A percentile compares a stretch with the other conserved stretches of the same genome.
Conservation (phyloP, 2,113 vertebrate genomes). For the Malurus alboscapulatus region DNA sequence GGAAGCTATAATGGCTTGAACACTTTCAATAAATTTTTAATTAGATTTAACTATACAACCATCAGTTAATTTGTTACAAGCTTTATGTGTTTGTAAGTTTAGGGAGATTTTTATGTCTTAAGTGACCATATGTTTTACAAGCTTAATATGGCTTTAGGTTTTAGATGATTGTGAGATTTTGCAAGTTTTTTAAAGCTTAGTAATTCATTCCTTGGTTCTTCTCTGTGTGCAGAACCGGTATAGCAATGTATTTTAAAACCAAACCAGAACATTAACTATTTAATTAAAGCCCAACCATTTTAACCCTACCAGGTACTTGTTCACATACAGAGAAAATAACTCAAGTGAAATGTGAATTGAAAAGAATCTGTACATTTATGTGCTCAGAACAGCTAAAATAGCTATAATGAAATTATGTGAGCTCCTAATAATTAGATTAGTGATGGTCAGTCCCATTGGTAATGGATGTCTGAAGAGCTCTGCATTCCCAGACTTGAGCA, state of each 20-base stretch:
- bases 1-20: neutral
- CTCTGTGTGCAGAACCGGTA: neutral
- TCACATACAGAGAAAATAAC: neutral
- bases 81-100: neutral
- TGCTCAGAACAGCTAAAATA: neutral
- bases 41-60: neutral
- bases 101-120: neutral
- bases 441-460: neutral
- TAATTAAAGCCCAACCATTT: neutral
- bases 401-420: neutral
- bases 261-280: neutral
- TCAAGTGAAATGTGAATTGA: neutral
- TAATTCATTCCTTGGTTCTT: neutral
- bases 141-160: neutral
- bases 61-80: neutral
- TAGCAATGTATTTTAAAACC: neutral
- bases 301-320: neutral
- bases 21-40: neutral
- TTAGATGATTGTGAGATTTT: neutral
- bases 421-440: neutral
- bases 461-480: neutral
- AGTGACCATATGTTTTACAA: neutral
- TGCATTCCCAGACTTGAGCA: neutral
- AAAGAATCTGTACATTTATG: neutral
- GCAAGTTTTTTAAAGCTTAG: neutral